These are phyloP conservation scores for Thamnophis sirtalis DNA, from an alignment of 2,113 vertebrate genomes.

Conservation along the genomic window DNA sequence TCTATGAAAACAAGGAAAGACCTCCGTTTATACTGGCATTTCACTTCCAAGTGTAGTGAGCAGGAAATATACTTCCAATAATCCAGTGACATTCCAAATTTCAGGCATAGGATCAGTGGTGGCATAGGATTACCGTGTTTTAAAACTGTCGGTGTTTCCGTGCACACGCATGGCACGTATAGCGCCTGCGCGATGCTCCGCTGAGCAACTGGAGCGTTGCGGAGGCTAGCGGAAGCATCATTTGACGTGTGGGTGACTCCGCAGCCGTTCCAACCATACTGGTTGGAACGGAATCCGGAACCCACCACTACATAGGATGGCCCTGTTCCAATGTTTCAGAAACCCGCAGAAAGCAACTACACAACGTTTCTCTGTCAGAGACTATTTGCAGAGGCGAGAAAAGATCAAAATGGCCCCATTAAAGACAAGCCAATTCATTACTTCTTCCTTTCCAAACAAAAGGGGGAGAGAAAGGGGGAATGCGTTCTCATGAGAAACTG, in stretches of 20 bases:
- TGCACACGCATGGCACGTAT: no score
- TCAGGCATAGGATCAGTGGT: no score
- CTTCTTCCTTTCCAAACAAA: constrained; percentile 63
- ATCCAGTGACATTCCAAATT: background rate
- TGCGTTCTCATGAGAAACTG: constrained; percentile 43
- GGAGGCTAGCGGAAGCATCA: no score
- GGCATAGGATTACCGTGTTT: no score
- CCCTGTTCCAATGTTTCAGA: background rate
- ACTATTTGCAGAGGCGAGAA: constrained; percentile 30
- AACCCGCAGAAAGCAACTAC: background rate
- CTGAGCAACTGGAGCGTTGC: no score
- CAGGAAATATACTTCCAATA: no score
- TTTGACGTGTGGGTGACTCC: no score
- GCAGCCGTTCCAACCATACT: no score
- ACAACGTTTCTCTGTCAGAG: constrained; percentile 19
- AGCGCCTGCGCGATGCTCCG: no score
- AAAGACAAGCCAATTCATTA: constrained; percentile 46
- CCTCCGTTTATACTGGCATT: background rate
- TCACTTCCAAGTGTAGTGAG: background rate
- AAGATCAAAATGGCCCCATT: constrained; percentile 48
- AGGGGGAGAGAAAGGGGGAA: background rate
- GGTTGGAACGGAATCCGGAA: no score
- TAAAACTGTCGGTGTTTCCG: no score
- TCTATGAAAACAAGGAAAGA: background rate
- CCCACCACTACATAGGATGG: background rate